Evolutionary conservation across 2,797 vertebrate species (phyloP).

Genomic region (Ficedula albicollis): DNA sequence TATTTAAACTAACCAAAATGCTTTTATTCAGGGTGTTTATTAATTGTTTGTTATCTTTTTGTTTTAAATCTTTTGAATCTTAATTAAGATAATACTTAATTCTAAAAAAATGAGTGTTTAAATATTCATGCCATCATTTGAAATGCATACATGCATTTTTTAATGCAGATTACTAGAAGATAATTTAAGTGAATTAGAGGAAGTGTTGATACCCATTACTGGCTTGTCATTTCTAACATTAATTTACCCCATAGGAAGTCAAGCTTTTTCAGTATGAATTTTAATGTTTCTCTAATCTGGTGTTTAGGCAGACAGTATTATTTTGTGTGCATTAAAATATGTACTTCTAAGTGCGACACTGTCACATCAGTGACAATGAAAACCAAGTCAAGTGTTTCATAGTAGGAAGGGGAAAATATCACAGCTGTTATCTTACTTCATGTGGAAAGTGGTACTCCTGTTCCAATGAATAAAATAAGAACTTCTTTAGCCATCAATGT

Average conservation of each 20-base stretch:
- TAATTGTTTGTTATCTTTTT: not conserved
- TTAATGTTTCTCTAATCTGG: conserved; percentile 5
- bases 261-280: conserved; percentile 21
- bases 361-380: not conserved
- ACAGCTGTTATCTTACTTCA: not conserved
- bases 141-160: not conserved
- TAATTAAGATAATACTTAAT: conserved; percentile 14
- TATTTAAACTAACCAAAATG: not conserved
- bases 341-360: not conserved
- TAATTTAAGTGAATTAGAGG: conserved; percentile 7
- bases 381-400: not conserved
- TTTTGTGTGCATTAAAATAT: conserved; percentile 3
- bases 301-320: not conserved
- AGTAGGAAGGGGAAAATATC: not conserved
- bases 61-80: not conserved
- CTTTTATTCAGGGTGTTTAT: not conserved
- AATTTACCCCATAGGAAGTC: not conserved
- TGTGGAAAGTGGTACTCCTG: not conserved
- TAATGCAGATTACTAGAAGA: not conserved
- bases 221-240: not conserved
- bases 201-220: not conserved
- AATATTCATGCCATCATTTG: not conserved
- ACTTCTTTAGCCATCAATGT: not conserved
- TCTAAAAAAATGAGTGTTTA: not conserved
- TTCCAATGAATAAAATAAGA: not conserved